phyloP scores from a whole-genome alignment of 2,797 vertebrate genomes.

The Bryconaethiops microstoma region DNA sequence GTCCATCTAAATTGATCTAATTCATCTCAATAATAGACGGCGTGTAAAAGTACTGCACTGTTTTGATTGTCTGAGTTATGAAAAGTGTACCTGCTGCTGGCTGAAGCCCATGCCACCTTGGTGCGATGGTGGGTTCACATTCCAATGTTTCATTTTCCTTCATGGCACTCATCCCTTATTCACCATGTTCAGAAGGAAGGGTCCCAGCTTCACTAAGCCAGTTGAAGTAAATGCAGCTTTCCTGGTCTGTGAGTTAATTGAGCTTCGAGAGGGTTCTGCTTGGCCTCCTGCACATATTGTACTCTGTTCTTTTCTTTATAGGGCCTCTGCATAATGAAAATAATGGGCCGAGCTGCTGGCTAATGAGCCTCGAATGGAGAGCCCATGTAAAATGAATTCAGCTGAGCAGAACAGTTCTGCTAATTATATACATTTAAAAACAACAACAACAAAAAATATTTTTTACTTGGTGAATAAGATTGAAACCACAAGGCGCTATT shows the following conservation, averaged over 20 bases:
- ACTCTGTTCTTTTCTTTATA: slow-evolving; percentile 42
- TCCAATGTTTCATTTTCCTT: slow-evolving; percentile 4
- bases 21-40: too few species aligned
- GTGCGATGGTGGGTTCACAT: not conserved
- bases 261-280: slow-evolving; percentile 44
- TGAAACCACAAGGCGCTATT: not conserved
- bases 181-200: slow-evolving; percentile 1
- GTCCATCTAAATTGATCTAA: too few species aligned
- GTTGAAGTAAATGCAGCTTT: not conserved
- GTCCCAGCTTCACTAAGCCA: slow-evolving; percentile 25
- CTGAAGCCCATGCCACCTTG: not conserved
- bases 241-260: slow-evolving; percentile 56
- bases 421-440: slow-evolving; percentile 41
- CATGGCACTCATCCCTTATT: slow-evolving; percentile 6
- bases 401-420: not conserved
- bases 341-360: slow-evolving; percentile 38
- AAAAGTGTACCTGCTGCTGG: too few species aligned
- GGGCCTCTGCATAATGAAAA: slow-evolving; percentile 39
- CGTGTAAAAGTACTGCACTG: too few species aligned
- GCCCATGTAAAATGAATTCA: not conserved
- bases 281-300: slow-evolving; percentile 50
- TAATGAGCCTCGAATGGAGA: slow-evolving; percentile 1
- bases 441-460: not conserved
- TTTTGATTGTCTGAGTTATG: too few species aligned
- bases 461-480: slow-evolving; percentile 11